Evolutionary conservation across 1,140 invertebrate genomes (phyloP), one percentile per base, ranked within the genome.

Genomic region (Leguminivora glycinivorella): DNA sequence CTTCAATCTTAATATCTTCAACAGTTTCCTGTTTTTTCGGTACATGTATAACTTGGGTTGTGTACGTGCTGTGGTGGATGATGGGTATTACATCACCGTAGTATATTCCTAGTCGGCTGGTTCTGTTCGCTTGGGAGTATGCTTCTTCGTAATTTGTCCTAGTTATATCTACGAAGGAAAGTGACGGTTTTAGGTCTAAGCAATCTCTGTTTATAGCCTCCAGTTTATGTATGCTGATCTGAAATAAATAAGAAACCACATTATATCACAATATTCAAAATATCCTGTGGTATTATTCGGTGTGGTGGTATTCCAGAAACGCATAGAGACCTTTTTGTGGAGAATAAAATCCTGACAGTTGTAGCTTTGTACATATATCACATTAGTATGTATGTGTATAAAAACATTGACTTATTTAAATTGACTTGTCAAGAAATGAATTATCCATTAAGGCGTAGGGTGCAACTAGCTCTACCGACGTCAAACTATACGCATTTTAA

Each of bases 101-200:
- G 14, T 75, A 67, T 25, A 75, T 22, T 63, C 69, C 67, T 14
- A 75, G 31, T n/a, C 83, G 75, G 68, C 77, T 85, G 5, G 77
- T 66, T 72, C 82, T 82, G 1, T 79, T 70, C 87, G 84, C 89
- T 75, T 84, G 83, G 73, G 85, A 89, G 68, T 88, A 83, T 0
- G 77, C 72, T 68, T 72, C 68, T 72, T 89, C 83, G 78, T 80
- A 87, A 31, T 81, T 78, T 38, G 72, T 73, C 72, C 74, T 81
- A 14, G 76, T 68, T 69, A 72, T 25, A 56, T 77, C 71, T 43
- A 88, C 67, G 70, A 80, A 84, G 34, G 84, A 83, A 47, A 89
- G 52, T 6, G 75, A 29, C 22, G 88, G 81, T 66, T 63, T 70
- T 22, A 89, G 76, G 60, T 76, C 76, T 66, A 90, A 63, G 17